phyloP scores from a whole-genome alignment of 1,140 invertebrate species.

The Ips nitidus region DNA sequence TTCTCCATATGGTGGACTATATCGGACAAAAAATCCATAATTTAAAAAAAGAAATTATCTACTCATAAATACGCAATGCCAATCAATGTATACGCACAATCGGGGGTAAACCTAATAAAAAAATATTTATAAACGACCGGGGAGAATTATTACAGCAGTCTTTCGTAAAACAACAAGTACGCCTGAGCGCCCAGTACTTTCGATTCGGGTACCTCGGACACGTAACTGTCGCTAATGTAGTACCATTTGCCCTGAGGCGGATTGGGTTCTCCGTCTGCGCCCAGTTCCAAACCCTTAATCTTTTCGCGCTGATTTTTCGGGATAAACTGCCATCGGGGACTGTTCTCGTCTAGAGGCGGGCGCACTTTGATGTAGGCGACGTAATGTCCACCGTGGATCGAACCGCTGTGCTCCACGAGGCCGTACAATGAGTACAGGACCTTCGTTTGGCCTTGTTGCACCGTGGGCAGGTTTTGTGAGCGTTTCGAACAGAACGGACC shows the following conservation, averaged over 20 bases:
- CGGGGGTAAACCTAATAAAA: too few species aligned
- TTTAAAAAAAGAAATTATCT: too few species aligned
- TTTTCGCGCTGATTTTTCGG: slow-evolving; percentile 58
- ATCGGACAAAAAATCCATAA: too few species aligned
- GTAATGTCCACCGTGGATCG: slow-evolving; percentile 90
- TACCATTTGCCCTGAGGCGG: slow-evolving; percentile 84
- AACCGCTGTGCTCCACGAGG: slow-evolving; percentile 91
- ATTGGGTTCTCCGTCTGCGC: slow-evolving; percentile 51
- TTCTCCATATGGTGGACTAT: too few species aligned
- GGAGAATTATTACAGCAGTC: slow-evolving; percentile 63
- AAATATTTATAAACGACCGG: too few species aligned
- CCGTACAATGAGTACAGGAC: slow-evolving; percentile 91
- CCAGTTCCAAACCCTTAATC: slow-evolving; percentile 46
- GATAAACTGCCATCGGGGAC: slow-evolving; percentile 69
- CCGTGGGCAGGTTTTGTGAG: slow-evolving; percentile 66
- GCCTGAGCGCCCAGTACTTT: slow-evolving; percentile 85
- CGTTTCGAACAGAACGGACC: slow-evolving; percentile 87
- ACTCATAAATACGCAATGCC: too few species aligned
- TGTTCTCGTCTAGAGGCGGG: slow-evolving; percentile 57
- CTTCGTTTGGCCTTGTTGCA: slow-evolving; percentile 64
- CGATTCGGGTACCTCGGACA: slow-evolving; percentile 76
- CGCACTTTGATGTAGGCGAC: slow-evolving; percentile 90
- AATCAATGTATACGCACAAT: too few species aligned
- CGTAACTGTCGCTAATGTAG: slow-evolving; percentile 86
- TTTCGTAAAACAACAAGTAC: slow-evolving; percentile 97